phyloP scores from a whole-genome alignment of 2,113 vertebrate species.

The Nothocercus julius region DNA sequence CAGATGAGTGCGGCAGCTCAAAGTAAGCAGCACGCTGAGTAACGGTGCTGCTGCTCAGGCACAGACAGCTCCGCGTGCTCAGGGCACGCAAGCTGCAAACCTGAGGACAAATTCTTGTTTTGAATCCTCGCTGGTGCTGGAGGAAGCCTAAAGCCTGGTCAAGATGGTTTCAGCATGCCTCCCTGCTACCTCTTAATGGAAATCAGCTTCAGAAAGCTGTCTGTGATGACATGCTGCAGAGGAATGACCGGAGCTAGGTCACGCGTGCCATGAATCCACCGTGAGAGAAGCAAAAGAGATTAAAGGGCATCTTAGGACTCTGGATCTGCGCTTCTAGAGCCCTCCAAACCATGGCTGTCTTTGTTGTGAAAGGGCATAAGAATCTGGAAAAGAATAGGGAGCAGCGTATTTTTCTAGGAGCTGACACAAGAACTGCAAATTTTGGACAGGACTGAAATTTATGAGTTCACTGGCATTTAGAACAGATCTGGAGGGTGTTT shows the following conservation, averaged over 20 bases:
- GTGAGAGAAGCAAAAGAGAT: not conserved
- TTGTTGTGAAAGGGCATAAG: not conserved
- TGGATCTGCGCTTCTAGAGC: not conserved
- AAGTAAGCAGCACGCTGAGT: no score
- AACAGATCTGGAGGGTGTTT: no score
- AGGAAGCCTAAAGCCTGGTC: not conserved
- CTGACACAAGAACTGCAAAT: not conserved
- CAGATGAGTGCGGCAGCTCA: rapidly evolving
- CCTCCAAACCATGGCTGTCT: not conserved
- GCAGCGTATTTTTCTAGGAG: not conserved
- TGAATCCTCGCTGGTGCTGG: not conserved
- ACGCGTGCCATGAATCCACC: not conserved
- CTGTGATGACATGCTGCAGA: not conserved
- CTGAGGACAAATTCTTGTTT: not conserved
- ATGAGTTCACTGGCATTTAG: not conserved
- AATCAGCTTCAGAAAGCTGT: not conserved
- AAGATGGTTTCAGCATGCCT: not conserved
- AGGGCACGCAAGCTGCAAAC: not conserved
- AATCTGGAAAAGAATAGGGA: not conserved
- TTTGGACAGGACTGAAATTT: not conserved
- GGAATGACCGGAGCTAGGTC: not conserved
- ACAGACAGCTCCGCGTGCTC: not conserved
- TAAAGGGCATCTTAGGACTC: not conserved
- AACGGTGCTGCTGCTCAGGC: not conserved
- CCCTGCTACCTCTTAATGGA: not conserved